phyloP scores from a whole-genome alignment of 1,140 invertebrate species.

The silkworm (Bombyx mori) region ASM3026992v2 NC_085110.1:4050501-4051000 shows the following conservation, averaged over 20 bases:
- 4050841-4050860: conserved; percentile 8
- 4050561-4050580: conserved; percentile 5
- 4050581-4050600: conserved; percentile 6
- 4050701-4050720: too few species aligned
- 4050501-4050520: conserved; percentile 8
- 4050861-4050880: not conserved
- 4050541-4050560: conserved; percentile 5
- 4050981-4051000: too few species aligned
- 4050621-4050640: too few species aligned
- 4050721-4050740: too few species aligned
- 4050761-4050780: not conserved
- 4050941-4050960: conserved; percentile 2
- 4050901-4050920: conserved; percentile 1
- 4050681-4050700: too few species aligned
- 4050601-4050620: not conserved
- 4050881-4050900: not conserved
- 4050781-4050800: not conserved
- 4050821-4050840: not conserved
- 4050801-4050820: too few species aligned
- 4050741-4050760: too few species aligned
- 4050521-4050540: conserved; percentile 7
- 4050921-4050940: conserved; percentile 8
- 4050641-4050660: too few species aligned
- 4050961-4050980: not conserved
- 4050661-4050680: too few species aligned